Percentiles rank a stretch among this genome's conserved stretches.
Evolutionary conservation across 2,113 vertebrate genomes (phyloP).

Genomic region (Epinephelus moara): DNA sequence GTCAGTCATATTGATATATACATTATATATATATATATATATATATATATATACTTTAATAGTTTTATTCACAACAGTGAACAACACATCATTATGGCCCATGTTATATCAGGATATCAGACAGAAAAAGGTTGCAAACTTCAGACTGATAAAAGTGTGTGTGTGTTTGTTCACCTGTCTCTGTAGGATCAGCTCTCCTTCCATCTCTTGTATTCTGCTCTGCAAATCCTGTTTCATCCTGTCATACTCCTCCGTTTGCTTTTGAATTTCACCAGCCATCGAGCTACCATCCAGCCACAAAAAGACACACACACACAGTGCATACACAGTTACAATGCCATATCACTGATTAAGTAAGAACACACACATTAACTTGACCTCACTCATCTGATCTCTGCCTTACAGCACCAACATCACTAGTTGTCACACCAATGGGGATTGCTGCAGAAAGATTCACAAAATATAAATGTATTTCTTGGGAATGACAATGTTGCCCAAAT

Average conservation of each 20-base stretch:
- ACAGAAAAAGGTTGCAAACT: not conserved
- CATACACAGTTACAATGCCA: not conserved
- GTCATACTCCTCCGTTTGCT: conserved; percentile 78
- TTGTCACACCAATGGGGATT: too few species aligned
- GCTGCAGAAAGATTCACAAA: too few species aligned
- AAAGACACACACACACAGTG: conserved; percentile 2
- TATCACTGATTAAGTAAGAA: not conserved
- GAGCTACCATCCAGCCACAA: conserved; percentile 64
- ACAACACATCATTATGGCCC: not conserved
- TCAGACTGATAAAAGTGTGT: not conserved
- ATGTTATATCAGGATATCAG: not conserved
- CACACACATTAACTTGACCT: too few species aligned
- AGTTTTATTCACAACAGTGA: not conserved
- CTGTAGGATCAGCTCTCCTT: conserved; percentile 81
- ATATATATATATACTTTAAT: too few species aligned
- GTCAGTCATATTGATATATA: not conserved
- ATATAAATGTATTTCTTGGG: too few species aligned
- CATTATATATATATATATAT: too few species aligned
- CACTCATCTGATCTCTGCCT: too few species aligned
- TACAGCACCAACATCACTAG: too few species aligned
- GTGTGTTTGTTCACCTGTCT: conserved; percentile 81
- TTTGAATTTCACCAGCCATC: conserved; percentile 73
- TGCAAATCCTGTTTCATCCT: conserved; percentile 80
- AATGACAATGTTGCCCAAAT: too few species aligned
- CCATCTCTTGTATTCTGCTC: conserved; percentile 77